Evolutionary conservation across 1,140 invertebrate species (phyloP), one percentile per base, ranked within the genome.

Genomic region (Calliphora vicina): DNA sequence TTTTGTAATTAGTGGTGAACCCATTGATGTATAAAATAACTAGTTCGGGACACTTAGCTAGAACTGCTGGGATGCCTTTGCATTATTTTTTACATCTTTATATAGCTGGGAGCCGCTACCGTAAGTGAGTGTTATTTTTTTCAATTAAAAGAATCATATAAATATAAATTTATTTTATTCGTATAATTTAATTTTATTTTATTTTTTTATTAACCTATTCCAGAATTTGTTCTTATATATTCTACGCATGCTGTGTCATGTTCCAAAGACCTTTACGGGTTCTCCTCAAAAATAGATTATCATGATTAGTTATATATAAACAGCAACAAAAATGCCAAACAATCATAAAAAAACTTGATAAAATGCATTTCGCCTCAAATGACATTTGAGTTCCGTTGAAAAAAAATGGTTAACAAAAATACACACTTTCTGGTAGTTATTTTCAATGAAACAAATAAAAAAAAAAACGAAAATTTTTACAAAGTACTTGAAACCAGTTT

Each of bases 401-500:
- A 67, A 8, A 20, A 23, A 57, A 17, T 67, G 3, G 3, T 67
- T 67, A 23, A 67, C n/a, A 23, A 23, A 20, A 67, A 67, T 20
- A 10, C 20, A 67, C 61, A 67, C n/a, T 23, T 67, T 67, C 25
- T 67, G 6, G 10, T 8, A 35, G 61, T 67, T 20, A 6, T 23
- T 50, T n/a, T 50, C 12, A 50, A 67, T 25, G 23, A 67, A 67
- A 23, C 6, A 57, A 57, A n/a, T 57, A n/a, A n/a, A 57, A 57
- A 67, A 20, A 23, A 67, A 67, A 67, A 67, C 9, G n/a, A 67
- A 57, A 57, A 57, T 57, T 23, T 67, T 12, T 10, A 67, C 61
- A 67, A 67, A 20, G 61, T 67, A 67, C n/a, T 67, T 67, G n/a
- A 67, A 67, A 67, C 61, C 10, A 23, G 61, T 67, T 67, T 67